These are phyloP conservation scores for Drosophila mimica DNA, from an alignment of 2,888 invertebrate species.

Conservation along the genomic window DNA sequence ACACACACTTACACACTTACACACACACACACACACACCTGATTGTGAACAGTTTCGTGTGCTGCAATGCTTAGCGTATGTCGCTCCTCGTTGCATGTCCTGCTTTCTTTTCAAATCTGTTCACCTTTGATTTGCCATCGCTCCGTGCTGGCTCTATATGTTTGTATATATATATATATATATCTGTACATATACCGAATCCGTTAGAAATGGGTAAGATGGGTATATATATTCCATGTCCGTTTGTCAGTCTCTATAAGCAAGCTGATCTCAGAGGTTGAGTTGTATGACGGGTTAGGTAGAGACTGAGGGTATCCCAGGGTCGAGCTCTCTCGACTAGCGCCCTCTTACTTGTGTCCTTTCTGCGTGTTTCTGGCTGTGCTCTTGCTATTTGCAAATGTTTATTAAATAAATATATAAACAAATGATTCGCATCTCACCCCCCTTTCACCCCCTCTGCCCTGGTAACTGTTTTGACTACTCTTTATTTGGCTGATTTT, in stretches of 20 bases:
- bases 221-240: background rate
- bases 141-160: background rate
- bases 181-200: background rate
- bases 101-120: conserved; percentile 69
- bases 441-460: background rate
- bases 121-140: conserved; percentile 69
- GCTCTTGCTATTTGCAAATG: conserved; percentile 49
- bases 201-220: background rate
- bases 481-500: conserved; percentile 51
- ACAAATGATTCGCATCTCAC: conserved; percentile 39
- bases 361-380: conserved; percentile 22
- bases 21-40: background rate
- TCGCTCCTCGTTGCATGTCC: conserved; percentile 24
- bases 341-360: background rate
- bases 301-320: background rate
- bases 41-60: background rate
- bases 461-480: conserved; percentile 3
- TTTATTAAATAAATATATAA: conserved; percentile 69
- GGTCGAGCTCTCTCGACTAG: background rate
- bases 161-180: background rate
- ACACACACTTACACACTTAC: background rate
- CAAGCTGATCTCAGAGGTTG: background rate
- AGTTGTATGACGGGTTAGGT: background rate
- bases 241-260: background rate
- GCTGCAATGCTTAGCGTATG: conserved; percentile 30